Percentiles rank a stretch among this genome's conserved stretches.
These are phyloP conservation scores for Apoda limacodes DNA, from an alignment of 2,888 invertebrate genomes.

Conservation along the genomic window DNA sequence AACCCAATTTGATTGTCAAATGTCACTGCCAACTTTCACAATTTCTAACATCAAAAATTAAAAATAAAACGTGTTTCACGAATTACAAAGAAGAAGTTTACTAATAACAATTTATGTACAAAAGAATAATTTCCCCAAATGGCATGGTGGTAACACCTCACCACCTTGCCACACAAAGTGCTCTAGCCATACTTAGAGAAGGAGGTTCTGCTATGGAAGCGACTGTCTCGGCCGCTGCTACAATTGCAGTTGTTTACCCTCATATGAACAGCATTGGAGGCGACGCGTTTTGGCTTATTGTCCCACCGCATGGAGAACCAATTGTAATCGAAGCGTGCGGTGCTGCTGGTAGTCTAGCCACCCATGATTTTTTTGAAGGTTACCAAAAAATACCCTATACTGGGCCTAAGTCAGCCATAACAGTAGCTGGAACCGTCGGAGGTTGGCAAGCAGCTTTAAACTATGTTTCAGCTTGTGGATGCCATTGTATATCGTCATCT, in stretches of 20 bases:
- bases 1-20: too few species aligned
- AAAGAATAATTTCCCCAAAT: too few species aligned
- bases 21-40: too few species aligned
- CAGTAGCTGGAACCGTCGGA: slow-evolving; percentile 52
- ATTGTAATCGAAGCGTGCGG: slow-evolving; percentile 55
- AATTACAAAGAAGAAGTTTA: not conserved
- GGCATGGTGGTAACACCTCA: slow-evolving; percentile 60
- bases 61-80: not conserved
- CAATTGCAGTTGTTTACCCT: slow-evolving; percentile 51
- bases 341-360: slow-evolving; percentile 44
- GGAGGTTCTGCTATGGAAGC: slow-evolving; percentile 61
- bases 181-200: slow-evolving; percentile 40
- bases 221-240: slow-evolving; percentile 53
- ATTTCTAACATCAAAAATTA: not conserved
- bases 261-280: slow-evolving; percentile 58
- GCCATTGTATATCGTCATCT: slow-evolving; percentile 33
- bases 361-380: slow-evolving; percentile 33
- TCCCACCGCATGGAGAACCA: slow-evolving; percentile 47
- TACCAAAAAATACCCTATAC: slow-evolving; percentile 33
- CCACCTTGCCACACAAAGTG: slow-evolving; percentile 52
- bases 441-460: slow-evolving; percentile 56
- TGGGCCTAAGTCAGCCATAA: slow-evolving; percentile 46
- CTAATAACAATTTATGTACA: too few species aligned
- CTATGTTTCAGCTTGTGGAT: slow-evolving; percentile 47
- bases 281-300: slow-evolving; percentile 54